Evolutionary conservation across 2,888 invertebrate species (phyloP), one percentile per base, ranked within the genome.

Genomic region (Empis stercorea): DNA sequence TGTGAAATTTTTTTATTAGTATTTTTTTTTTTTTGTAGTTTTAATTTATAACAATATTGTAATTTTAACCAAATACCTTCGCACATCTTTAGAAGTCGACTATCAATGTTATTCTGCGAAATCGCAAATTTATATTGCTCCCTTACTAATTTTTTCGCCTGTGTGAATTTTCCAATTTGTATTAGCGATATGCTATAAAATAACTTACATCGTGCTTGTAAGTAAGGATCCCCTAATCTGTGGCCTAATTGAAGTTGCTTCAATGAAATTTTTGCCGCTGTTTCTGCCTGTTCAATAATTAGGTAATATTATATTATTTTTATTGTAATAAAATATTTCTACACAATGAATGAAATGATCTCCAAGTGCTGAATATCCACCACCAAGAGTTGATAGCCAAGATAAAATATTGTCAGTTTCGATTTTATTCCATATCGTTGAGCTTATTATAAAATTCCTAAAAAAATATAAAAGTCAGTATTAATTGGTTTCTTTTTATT

Each of bases 331-430:
- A 15, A 37, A 36, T 16, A 10, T 40, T 71, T 80, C 74, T 74
- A 87, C 87, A 72, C 84, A 89, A 59, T 79, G 71, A 45, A 74
- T 71, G 66, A 84, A 85, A 60, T 87, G 81, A 63, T 96, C 95
- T 2, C 96, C 97, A 46, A 97, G 73, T 1, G 95, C 88, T 3
- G 96, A 96, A 68, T 88, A 96, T 2, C 93, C 96, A 42, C 96
- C 96, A 3, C 96, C 97, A 14, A 97, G 74, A 1, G 97, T 96
- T 16, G 95, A 96, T 20, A 97, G 70, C 92, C 94, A 94, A 15
- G 93, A 92, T 75, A 95, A 80, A 27, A 87, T 77, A 69, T 85
- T 78, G 56, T 91, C 89, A 56, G 87, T 71, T 68, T 91, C 88
- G 52, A 81, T 74, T 56, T 76, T 75, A 54, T 81, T 82, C 73